Evolutionary conservation across 2,888 invertebrate species (phyloP), one percentile per base, ranked within the genome.

Genomic region (Frankliniella fusca): DNA sequence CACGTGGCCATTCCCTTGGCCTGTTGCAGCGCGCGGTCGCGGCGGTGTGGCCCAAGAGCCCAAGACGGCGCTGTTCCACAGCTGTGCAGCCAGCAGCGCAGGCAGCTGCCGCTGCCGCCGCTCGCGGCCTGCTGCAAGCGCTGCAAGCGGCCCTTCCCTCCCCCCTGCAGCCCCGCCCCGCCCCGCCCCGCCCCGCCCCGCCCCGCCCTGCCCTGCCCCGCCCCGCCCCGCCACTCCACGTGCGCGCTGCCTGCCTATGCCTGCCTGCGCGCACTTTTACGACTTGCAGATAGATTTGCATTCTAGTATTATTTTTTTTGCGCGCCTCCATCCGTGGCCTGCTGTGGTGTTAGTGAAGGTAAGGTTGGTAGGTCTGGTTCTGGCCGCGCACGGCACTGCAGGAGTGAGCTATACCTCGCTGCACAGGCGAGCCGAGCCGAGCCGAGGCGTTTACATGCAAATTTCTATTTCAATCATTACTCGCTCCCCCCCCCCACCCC

Each of bases 221-320:
- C 65, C n/a, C 65, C 65, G 9, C 65, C 65, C 65, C n/a, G 20
- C 65, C 65, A 65, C 65, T 12, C 65, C 70, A 15, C 1, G 70
- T 23, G 70, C 70, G 23, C n/a, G 70, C 23, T 23, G 70, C 70
- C 65, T 9, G 65, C 23, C 65, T n/a, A 3, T 23, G 65, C 65
- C 65, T n/a, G n/a, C n/a, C 23, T 70, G 70, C 70, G 23, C 70
- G 70, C 70, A 38, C 38, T 38, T 70, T 70, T 70, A 70, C 70
- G 70, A 70, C 70, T 70, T 70, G 70, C 70, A 70, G 23, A 70
- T 70, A 70, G 70, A 70, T 70, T 70, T n/a, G 70, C 70, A 70
- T 70, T 23, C 70, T 23, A 23, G 38, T 38, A 38, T 38, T 38
- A 1, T 70, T 23, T 70, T 70, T 38, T 38, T 38, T 70, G 23